Conservation (phyloP, 1,140 invertebrate genomes). For the Anoplolepis gracilipes region DNA sequence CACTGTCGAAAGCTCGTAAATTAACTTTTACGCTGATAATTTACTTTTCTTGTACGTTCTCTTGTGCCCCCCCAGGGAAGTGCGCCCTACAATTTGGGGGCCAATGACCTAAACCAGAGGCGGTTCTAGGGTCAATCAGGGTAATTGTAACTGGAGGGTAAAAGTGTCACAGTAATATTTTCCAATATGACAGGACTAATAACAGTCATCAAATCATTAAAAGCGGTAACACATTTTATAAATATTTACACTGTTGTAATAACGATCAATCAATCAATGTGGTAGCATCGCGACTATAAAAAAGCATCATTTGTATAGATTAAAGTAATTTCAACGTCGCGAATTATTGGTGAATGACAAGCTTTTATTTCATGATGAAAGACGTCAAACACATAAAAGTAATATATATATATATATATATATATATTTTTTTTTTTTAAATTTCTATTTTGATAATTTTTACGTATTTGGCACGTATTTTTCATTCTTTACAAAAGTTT, state of each 20-base stretch:
- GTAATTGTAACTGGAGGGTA: slow-evolving; percentile 32
- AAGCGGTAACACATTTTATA: slow-evolving; percentile 2
- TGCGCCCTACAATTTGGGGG: not conserved
- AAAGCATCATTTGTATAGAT: too few relatives aligned
- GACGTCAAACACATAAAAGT: too few relatives aligned
- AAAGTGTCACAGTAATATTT: slow-evolving; percentile 40
- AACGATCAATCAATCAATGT: not conserved
- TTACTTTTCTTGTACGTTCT: slow-evolving; percentile 16
- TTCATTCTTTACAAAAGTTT: too few relatives aligned
- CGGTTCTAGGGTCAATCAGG: slow-evolving; percentile 35
- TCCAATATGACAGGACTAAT: not conserved
- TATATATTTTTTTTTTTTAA: not conserved
- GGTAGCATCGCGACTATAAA: too few relatives aligned
- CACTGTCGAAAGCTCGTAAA: not conserved
- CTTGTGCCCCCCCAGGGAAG: not conserved
- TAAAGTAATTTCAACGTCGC: too few relatives aligned
- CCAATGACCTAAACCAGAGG: slow-evolving; percentile 42
- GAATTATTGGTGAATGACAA: too few relatives aligned
- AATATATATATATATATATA: too few relatives aligned
- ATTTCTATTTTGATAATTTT: not conserved
- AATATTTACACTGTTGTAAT: not conserved
- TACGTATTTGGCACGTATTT: too few relatives aligned
- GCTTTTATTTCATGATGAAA: too few relatives aligned
- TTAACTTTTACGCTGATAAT: slow-evolving; percentile 19
- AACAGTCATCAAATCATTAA: not conserved